These are phyloP conservation scores for Zenarchopterus dispar DNA, from an alignment of 2,797 vertebrate genomes.

Conservation along the genomic window DNA sequence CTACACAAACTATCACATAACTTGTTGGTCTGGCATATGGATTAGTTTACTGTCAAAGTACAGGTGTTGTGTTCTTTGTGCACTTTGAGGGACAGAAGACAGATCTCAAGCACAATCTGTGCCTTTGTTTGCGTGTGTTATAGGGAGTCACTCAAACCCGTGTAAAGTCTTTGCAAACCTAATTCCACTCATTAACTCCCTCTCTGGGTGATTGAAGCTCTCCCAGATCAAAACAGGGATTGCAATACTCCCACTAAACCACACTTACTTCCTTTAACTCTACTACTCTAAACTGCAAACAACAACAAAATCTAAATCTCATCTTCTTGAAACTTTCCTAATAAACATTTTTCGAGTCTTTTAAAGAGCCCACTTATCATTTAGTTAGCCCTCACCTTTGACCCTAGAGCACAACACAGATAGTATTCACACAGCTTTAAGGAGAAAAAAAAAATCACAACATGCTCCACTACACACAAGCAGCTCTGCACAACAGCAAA, in stretches of 20 bases:
- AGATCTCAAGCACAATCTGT: neutral
- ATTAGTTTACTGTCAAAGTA: too few relatives aligned
- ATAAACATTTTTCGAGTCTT: neutral
- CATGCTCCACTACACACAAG: conserved; percentile 2
- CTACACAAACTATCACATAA: too few relatives aligned
- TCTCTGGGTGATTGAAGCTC: neutral
- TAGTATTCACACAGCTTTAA: neutral
- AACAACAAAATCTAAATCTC: neutral
- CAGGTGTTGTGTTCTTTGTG: too few relatives aligned
- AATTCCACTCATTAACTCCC: conserved; percentile 1
- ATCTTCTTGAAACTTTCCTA: conserved; percentile 1
- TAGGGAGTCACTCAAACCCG: neutral
- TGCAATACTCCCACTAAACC: neutral
- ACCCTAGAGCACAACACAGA: conserved; percentile 11
- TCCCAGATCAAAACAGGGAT: conserved; percentile 6
- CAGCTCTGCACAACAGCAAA: conserved; percentile 6
- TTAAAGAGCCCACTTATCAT: neutral
- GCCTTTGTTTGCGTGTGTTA: neutral
- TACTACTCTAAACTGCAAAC: neutral
- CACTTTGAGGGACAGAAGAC: neutral
- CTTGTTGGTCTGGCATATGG: too few relatives aligned
- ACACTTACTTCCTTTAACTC: neutral
- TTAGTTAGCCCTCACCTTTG: conserved; percentile 28
- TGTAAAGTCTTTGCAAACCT: neutral
- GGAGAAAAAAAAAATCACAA: too few relatives aligned